Base-by-base conservation (phyloP, 2,888 invertebrate species). In the Glaucopsyche alexis region DNA sequence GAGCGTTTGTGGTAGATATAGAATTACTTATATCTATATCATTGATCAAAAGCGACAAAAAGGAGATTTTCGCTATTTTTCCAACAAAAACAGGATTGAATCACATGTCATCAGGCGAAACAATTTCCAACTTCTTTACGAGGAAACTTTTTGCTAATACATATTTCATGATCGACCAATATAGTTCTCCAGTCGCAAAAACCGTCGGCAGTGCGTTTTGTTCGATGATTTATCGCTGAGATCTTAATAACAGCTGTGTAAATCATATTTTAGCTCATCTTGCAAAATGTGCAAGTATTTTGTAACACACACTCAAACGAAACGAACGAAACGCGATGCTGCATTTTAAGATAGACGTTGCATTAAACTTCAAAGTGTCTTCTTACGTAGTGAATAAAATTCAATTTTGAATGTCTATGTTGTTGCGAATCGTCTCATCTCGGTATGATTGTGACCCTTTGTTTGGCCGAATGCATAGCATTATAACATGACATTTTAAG, bases 181-280 rank as follows among this genome's bases (percentile, higher is more conserved):
- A 60, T 60, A 60, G 29, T 47, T 47, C 47, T 47, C 29, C 6
- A 60, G 81, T 79, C 78, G 75, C 76, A 75, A 74, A 74, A 75
- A 79, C 67, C 77, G 29, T 69, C 78, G 77, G 80, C 81, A 83
- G 81, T 83, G 83, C 84, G 83, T 82, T 83, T 81, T 80, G 80
- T 80, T 80, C 78, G 79, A 81, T 86, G 87, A 88, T 87, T 86
- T 88, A 88, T 85, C 73, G 80, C 76, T 79, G 84, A 85, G 83
- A 82, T 83, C 85, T 85, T 88, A 85, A 86, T 87, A 85, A 82
- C 85, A 84, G 80, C 80, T 76, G 76, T 80, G 80, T 83, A 81
- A 81, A 81, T 81, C 80, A 81, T 47, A 47, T 49, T 67, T 60
- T 38, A 60, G 60, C 29, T 16, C 19, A 19, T 60, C 55, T 19